Evolutionary conservation across 2,888 invertebrate species (phyloP).

Genomic region (Biston stratarius): DNA sequence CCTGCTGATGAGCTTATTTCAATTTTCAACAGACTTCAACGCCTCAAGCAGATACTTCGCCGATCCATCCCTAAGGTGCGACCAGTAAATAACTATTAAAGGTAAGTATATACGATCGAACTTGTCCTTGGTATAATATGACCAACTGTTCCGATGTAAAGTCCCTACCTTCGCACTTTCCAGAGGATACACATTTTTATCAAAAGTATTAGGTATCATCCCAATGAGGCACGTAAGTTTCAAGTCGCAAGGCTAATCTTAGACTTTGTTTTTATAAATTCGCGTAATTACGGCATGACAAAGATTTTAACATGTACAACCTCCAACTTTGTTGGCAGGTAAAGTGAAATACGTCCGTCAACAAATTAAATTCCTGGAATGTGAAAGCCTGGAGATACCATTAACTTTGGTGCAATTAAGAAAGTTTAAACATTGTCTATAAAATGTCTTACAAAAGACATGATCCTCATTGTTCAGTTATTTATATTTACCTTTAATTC

Average conservation of each 20-base stretch:
- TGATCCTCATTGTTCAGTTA: conserved; percentile 15
- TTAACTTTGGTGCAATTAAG: conserved; percentile 11
- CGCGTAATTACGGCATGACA: neutral
- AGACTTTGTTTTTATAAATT: conserved; percentile 1
- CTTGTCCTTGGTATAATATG: no score
- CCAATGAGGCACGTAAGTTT: neutral
- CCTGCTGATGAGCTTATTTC: no score
- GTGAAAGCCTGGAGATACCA: conserved; percentile 1
- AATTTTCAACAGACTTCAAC: no score
- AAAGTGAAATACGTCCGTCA: neutral
- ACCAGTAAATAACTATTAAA: neutral
- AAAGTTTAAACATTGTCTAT: conserved; percentile 20
- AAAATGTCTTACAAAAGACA: conserved; percentile 22
- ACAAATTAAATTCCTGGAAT: neutral
- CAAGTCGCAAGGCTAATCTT: neutral
- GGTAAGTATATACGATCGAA: no score
- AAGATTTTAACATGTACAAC: neutral
- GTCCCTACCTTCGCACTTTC: neutral
- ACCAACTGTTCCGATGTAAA: no score
- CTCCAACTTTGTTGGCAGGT: neutral
- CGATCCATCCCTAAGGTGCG: no score
- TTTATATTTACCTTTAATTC: conserved; percentile 16
- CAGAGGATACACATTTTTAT: neutral
- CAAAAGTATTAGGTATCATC: neutral
- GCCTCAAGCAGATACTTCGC: no score